These are phyloP conservation scores for Erebia palarica DNA, from an alignment of 2,888 invertebrate genomes.

Conservation along the genomic window DNA sequence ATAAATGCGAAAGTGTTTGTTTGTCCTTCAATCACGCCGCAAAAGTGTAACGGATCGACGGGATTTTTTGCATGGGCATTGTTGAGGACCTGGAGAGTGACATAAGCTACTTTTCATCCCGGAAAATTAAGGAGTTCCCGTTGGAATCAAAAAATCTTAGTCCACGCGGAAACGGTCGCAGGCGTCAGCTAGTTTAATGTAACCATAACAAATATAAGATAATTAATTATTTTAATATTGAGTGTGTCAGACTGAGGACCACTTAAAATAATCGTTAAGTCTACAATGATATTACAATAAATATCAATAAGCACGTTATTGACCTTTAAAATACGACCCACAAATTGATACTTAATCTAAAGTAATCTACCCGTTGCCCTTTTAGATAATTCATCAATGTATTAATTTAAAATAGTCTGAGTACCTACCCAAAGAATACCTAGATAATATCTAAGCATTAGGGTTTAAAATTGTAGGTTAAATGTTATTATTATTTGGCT, in stretches of 20 bases:
- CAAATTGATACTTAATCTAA: not conserved
- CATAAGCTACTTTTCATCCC: no score
- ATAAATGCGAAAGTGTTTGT: no score
- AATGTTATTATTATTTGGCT: no score
- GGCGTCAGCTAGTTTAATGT: not conserved
- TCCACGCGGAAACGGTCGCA: no score
- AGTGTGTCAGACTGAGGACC: not conserved
- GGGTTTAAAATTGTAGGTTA: no score
- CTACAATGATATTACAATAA: constrained; percentile 1
- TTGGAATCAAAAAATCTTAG: no score
- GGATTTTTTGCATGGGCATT: no score
- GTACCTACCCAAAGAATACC: not conserved
- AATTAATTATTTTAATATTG: not conserved
- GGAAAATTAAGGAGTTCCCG: no score
- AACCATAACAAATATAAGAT: not conserved
- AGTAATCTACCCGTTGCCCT: not conserved
- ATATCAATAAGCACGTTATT: constrained; percentile 7
- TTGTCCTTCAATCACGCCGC: no score
- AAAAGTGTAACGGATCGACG: no score
- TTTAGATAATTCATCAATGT: not conserved
- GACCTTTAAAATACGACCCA: constrained; percentile 8
- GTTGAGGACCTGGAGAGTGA: no score
- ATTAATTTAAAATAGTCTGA: not conserved
- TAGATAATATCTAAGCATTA: no score
- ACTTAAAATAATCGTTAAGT: not conserved